Evolutionary conservation across 2,113 vertebrate species (phyloP), one percentile per base, ranked within the genome.

Genomic region (Carollia perspicillata): DNA sequence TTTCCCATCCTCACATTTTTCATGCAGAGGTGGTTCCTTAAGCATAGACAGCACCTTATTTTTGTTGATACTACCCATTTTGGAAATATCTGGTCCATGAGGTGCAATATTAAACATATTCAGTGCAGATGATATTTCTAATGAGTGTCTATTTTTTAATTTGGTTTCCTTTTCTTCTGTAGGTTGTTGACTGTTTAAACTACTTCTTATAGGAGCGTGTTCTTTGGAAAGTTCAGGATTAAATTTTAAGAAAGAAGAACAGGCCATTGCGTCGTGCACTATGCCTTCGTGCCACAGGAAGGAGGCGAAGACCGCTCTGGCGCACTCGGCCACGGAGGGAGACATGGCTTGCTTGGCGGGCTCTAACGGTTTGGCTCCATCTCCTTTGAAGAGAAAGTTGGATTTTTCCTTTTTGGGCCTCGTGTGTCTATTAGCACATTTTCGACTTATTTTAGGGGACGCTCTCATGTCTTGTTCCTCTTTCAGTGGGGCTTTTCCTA

Each of bases 11-110:
- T 99, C 99, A 66, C 99, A 99, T 95, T 99, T 99, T 92, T 99
- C 99, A 91, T 99, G 99, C 68, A 99, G 98, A 2, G 99, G 99
- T 8, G 99, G 99, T 63, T 99, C 99, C 97, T 99, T 99, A 51
- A 99, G 98, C 99, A 99, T 99, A 10, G 99, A 99, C 8, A 99
- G 98, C 42, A 99, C 99, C 93, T 99, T 99, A 90, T 99, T 99
- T 98, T 99, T 99, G 97, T 99, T 99, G 97, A 99, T 99, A 98
- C 99, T 99, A 63, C 99, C 99, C 99, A 99, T 99, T 98, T 99
- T 99, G 84, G 99, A 99, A 97, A 99, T 99, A 98, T 99, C 99
- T 35, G 99, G 99, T 68, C 99, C 99, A 18, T 99, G 99, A 77
- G 99, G 99, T 8, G 99, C 98, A 94, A 99, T 99, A 95, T 99